These are phyloP conservation scores for Ochropacha duplaris DNA, from an alignment of 2,888 invertebrate species.

Conservation along the genomic window DNA sequence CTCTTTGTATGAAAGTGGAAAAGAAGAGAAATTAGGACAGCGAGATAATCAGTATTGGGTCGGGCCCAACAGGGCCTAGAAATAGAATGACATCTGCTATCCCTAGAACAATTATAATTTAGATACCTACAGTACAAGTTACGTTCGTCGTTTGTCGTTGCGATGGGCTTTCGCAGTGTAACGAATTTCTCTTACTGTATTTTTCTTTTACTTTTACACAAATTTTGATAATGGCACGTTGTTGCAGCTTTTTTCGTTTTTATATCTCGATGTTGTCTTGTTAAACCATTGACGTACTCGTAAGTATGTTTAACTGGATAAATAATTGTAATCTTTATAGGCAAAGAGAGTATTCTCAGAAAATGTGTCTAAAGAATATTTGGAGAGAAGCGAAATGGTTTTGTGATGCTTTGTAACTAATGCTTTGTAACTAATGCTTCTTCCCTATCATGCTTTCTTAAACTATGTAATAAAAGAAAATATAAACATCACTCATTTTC, in stretches of 20 bases:
- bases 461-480: not conserved
- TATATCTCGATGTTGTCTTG: constrained; percentile 14
- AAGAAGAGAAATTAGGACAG: no score
- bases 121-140: constrained; percentile 38
- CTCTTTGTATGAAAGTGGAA: no score
- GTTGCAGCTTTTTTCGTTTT: constrained; percentile 46
- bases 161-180: constrained; percentile 62
- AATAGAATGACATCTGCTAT: not conserved
- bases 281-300: not conserved
- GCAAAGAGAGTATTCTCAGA: no score
- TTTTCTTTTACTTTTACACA: constrained; percentile 23
- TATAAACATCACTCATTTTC: not conserved
- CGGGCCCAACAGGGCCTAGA: not conserved
- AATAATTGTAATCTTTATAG: no score
- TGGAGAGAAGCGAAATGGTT: not conserved
- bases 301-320: not conserved
- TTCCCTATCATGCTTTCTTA: not conserved
- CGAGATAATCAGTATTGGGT: not conserved
- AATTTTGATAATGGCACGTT: constrained; percentile 35
- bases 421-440: not conserved
- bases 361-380: not conserved
- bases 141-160: constrained; percentile 53
- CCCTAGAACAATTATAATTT: not conserved
- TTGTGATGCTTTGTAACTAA: not conserved
- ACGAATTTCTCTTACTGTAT: constrained; percentile 34